Evolutionary conservation across 2,113 vertebrate species (phyloP).

Genomic region (Gallinago jamesoni): DNA sequence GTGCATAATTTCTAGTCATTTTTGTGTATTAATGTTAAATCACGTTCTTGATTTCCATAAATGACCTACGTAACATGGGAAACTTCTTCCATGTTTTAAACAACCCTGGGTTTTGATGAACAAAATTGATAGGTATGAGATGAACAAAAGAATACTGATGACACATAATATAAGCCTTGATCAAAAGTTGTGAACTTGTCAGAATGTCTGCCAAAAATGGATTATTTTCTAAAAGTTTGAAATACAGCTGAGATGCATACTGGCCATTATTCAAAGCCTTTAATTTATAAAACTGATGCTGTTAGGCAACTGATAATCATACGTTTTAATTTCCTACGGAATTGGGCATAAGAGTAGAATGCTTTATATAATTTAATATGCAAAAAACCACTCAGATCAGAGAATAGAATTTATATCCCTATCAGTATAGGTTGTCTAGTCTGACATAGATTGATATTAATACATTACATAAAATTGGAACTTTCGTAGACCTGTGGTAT

Average conservation of each 20-base stretch:
- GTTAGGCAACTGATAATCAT: constrained; percentile 11
- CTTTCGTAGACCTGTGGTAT: neutral
- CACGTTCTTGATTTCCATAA: constrained; percentile 66
- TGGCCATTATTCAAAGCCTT: constrained; percentile 35
- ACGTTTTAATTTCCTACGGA: constrained; percentile 30
- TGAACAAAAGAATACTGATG: constrained; percentile 63
- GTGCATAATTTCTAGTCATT: constrained; percentile 39
- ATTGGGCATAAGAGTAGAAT: neutral
- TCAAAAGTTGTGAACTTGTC: constrained; percentile 52
- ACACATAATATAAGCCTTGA: constrained; percentile 15
- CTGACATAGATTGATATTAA: neutral
- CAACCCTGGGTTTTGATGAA: constrained; percentile 41
- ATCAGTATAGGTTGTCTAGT: neutral
- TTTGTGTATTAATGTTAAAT: constrained; percentile 61
- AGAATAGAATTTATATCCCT: neutral
- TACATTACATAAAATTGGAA: neutral
- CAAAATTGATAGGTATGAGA: constrained; percentile 57
- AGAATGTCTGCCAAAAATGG: constrained; percentile 36
- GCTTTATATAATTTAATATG: neutral
- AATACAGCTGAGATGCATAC: neutral
- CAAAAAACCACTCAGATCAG: neutral
- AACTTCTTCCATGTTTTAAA: constrained; percentile 29
- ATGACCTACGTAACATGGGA: constrained; percentile 28
- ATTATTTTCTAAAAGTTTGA: constrained; percentile 49
- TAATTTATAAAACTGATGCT: constrained; percentile 27